Evolutionary conservation across 2,797 vertebrate genomes (phyloP), one percentile per base, ranked within the genome.

Genomic region (Periophthalmus magnuspinnatus): DNA sequence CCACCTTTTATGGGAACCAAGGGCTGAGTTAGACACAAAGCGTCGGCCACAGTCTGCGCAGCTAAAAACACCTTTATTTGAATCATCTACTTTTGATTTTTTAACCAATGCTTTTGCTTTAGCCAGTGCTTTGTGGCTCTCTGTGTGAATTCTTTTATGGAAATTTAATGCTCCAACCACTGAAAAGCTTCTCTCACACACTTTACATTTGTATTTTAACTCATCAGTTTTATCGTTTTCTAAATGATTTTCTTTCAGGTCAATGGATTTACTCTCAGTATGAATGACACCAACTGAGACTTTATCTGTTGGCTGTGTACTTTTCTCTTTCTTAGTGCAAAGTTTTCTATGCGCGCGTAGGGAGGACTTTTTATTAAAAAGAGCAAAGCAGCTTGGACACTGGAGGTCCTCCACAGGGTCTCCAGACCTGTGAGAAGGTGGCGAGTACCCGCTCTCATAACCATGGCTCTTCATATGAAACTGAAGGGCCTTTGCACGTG

Each of bases 391-490:
- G 6, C 71, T 81, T 0, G 69, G 67, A 63, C 94, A 94, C 70
- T 92, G 90, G 10, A 86, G 81, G 21, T 78, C 83, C 57, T 86
- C 85, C 34, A 83, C 72, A 0, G 47, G 62, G 19, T 74, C 69
- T 2, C 59, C 21, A 10, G 90, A 83, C 5, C 69, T 65, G 0
- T 81, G 70, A 3, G 89, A 90, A 0, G 88, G 80, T 0, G 86
- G 82, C 0, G 89, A 84, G 60, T 82, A 82, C 14, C 89, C 88
- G 0, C 82, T 92, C 75, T 94, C 92, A 24, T 92, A 92, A 36
- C 93, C 93, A 19, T 95, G 94, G 79, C 92, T 92, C 70, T 89
- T 93, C 94, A 94, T 93, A 67, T 95, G 94, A 79, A 94, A 95
- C 90, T 94, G 92, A 36, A 94, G 93, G 0, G 94, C 94, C 84